phyloP scores from a whole-genome alignment of 2,888 invertebrate genomes.

The Pomacea canaliculata region DNA sequence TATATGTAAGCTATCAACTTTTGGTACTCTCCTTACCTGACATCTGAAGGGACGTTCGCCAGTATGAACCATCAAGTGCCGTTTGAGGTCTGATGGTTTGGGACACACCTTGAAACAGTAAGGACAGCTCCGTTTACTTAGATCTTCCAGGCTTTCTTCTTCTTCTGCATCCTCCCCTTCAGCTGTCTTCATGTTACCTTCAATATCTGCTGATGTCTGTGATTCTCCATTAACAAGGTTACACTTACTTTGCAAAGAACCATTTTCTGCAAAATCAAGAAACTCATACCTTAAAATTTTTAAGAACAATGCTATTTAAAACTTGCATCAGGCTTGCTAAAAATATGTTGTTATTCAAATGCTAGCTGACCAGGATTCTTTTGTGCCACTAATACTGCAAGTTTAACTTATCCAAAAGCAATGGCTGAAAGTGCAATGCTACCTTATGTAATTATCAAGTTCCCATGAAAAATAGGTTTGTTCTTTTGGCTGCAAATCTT shows the following conservation, averaged over 20 bases:
- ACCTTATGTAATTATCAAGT: too few species aligned
- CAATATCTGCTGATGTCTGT: background rate
- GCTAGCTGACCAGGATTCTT: too few species aligned
- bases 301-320: too few species aligned
- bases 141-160: conserved; percentile 18
- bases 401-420: too few species aligned
- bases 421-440: too few species aligned
- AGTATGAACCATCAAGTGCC: conserved; percentile 66
- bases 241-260: background rate
- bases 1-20: too few species aligned
- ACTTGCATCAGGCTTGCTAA: too few species aligned
- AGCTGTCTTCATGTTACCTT: too few species aligned
- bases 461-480: too few species aligned
- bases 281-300: background rate
- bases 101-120: conserved; percentile 60
- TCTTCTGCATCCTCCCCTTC: conserved; percentile 1
- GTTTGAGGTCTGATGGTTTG: conserved; percentile 64
- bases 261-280: background rate
- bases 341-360: too few species aligned
- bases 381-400: too few species aligned
- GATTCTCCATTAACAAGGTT: background rate
- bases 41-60: conserved; percentile 64
- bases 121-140: conserved; percentile 42
- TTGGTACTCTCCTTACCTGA: conserved; percentile 43
- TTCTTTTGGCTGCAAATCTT: too few species aligned